Percentiles rank a stretch among this genome's conserved stretches.
phyloP scores from a whole-genome alignment of 2,888 invertebrate species.

The Lasioglossum pauxillum region DNA sequence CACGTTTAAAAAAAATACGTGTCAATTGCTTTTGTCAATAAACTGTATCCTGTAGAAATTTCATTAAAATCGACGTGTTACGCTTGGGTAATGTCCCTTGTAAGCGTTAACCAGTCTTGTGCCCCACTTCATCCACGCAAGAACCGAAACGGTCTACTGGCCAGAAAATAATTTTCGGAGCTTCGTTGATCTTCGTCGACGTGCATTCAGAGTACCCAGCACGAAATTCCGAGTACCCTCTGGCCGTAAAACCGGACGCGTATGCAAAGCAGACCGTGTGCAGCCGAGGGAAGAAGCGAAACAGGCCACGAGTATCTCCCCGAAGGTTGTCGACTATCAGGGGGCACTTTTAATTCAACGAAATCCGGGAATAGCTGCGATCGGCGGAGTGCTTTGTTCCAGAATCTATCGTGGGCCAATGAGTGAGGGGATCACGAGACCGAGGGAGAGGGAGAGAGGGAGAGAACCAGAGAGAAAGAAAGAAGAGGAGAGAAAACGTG shows the following conservation, averaged over 20 bases:
- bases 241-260: neutral
- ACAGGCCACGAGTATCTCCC: neutral
- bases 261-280: neutral
- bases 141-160: neutral
- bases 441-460: neutral
- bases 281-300: conserved; percentile 10
- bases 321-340: conserved; percentile 48
- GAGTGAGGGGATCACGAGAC: neutral
- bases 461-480: neutral
- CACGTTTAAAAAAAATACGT: too few relatives aligned
- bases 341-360: conserved; percentile 54
- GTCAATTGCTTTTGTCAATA: too few relatives aligned
- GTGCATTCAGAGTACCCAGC: neutral
- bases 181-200: neutral
- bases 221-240: neutral
- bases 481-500: neutral
- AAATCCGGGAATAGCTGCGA: conserved; percentile 49
- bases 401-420: conserved; percentile 42
- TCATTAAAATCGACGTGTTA: too few relatives aligned
- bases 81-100: too few relatives aligned
- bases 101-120: neutral
- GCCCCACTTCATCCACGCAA: neutral
- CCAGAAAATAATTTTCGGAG: neutral
- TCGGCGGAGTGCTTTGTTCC: conserved; percentile 53
- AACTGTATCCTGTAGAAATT: too few relatives aligned